Conservation (phyloP, 2,888 invertebrate genomes). For the Drosophila colorata region DNA sequence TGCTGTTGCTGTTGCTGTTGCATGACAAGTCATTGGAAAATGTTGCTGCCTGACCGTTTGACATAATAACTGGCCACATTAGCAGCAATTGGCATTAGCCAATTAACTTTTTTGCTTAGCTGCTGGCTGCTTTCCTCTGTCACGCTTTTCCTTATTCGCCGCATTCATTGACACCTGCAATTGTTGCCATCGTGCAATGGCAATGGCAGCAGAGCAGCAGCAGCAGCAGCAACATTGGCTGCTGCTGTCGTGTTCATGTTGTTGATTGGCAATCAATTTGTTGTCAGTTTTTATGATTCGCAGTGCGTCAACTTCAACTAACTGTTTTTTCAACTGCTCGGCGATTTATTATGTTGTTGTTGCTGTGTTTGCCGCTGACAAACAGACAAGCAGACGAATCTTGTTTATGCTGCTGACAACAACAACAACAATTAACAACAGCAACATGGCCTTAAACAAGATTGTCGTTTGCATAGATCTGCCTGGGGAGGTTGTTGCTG, state of each 20-base stretch:
- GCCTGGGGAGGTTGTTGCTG: slow-evolving; percentile 1
- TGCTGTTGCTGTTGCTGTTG: slow-evolving; percentile 40
- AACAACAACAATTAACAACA: slow-evolving; percentile 30
- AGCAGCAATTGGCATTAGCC: slow-evolving; percentile 80
- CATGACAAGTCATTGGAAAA: slow-evolving; percentile 65
- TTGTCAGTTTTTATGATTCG: slow-evolving; percentile 81
- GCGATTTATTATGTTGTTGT: slow-evolving; percentile 68
- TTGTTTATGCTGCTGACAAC: slow-evolving; percentile 39
- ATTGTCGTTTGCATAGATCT: slow-evolving; percentile 31
- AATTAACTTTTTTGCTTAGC: slow-evolving; percentile 69
- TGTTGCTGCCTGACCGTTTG: slow-evolving; percentile 74
- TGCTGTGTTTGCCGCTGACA: slow-evolving; percentile 7
- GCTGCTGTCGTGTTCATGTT: slow-evolving; percentile 76
- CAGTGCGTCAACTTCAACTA: slow-evolving; percentile 73
- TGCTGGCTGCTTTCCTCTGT: slow-evolving; percentile 62
- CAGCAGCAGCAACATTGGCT: slow-evolving; percentile 19
- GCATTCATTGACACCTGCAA: slow-evolving; percentile 81
- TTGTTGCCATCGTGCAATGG: too few species aligned
- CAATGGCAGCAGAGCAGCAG: slow-evolving; percentile 9
- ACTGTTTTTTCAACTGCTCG: slow-evolving; percentile 53
- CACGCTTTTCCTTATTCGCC: slow-evolving; percentile 76
- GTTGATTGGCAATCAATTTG: slow-evolving; percentile 80
- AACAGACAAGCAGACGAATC: slow-evolving; percentile 29
- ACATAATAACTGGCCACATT: slow-evolving; percentile 81
- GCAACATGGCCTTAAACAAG: slow-evolving; percentile 49